A percentile compares a stretch with the other conserved stretches of the same genome.
phyloP scores from a whole-genome alignment of 2,113 vertebrate species.

The Mormyrus lacerda region DNA sequence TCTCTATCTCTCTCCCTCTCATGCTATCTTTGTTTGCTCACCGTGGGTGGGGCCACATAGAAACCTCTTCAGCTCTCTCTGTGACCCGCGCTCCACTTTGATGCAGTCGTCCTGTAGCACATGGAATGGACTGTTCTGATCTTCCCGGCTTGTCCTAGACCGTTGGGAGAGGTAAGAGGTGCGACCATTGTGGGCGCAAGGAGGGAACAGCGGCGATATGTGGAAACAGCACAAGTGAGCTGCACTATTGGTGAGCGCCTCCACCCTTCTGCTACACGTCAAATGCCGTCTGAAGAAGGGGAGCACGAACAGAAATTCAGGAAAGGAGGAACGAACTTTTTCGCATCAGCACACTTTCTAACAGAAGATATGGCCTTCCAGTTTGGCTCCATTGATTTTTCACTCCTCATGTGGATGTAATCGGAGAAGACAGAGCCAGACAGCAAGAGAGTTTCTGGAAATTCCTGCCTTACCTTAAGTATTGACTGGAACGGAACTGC shows the following conservation, averaged over 20 bases:
- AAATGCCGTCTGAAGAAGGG: background rate
- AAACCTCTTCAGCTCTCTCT: background rate
- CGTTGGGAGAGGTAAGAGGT: background rate
- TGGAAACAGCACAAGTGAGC: background rate
- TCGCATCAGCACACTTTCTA: background rate
- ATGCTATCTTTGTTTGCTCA: background rate
- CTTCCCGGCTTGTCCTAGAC: background rate
- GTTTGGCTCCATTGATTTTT: background rate
- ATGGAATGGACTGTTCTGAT: background rate
- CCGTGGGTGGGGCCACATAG: background rate
- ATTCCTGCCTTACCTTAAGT: conserved; percentile 16
- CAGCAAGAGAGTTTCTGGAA: conserved; percentile 17
- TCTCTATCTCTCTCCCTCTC: background rate
- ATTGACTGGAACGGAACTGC: conserved; percentile 41
- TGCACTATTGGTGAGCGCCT: background rate
- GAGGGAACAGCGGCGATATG: background rate
- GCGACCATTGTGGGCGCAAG: background rate
- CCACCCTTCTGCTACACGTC: background rate
- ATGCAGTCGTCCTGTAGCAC: background rate
- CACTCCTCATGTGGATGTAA: background rate
- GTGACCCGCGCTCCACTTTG: no score
- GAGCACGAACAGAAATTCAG: background rate
- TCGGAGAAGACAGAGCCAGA: background rate
- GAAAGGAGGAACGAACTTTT: background rate
- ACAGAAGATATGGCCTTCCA: background rate